Percentiles rank a stretch among this genome's conserved stretches.
These are phyloP conservation scores for Diachasma alloeum DNA, from an alignment of 1,140 invertebrate genomes.

Conservation along the genomic window DNA sequence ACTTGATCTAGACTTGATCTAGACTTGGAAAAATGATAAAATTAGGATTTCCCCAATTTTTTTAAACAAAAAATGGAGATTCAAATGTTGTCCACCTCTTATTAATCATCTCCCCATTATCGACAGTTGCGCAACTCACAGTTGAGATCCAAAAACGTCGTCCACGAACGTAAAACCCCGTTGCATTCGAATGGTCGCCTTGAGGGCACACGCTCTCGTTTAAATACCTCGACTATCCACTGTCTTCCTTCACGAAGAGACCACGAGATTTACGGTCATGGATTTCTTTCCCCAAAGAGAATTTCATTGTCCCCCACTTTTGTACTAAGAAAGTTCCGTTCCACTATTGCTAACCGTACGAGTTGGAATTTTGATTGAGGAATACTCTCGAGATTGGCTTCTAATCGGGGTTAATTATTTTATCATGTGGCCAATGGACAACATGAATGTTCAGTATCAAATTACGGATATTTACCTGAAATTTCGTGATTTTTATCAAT, in stretches of 20 bases:
- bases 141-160: background rate
- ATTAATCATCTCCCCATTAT: background rate
- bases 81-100: background rate
- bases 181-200: constrained; percentile 1
- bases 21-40: no score
- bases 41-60: no score
- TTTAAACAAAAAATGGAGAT: background rate
- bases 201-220: constrained; percentile 8
- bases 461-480: no score
- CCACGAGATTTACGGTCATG: constrained; percentile 14
- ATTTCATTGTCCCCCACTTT: constrained; percentile 15
- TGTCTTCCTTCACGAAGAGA: background rate
- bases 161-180: background rate
- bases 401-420: background rate
- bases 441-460: no score
- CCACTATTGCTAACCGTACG: background rate
- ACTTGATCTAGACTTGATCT: no score
- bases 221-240: constrained; percentile 9
- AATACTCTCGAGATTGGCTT: background rate
- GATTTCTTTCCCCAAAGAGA: constrained; percentile 26
- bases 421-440: background rate
- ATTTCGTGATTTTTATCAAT: no score
- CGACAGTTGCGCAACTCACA: background rate
- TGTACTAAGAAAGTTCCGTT: background rate
- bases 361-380: constrained; percentile 1